Base-by-base conservation (phyloP, 2,888 invertebrate genomes). In the Serrognathus titanus region DNA sequence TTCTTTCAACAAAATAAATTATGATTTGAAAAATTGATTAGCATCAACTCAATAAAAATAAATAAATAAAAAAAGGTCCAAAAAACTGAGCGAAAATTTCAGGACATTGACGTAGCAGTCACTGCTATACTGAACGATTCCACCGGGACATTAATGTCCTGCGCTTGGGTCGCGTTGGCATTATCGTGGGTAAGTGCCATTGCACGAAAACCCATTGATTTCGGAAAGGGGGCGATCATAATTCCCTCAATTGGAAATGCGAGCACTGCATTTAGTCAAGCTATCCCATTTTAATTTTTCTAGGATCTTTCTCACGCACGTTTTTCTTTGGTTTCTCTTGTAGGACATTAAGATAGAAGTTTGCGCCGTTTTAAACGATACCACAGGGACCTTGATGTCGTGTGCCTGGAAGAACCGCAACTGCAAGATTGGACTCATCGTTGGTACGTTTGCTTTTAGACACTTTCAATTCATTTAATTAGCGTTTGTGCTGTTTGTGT, bases 381-480 rank as follows among this genome's bases (percentile, higher is more conserved):
- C 97, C 50, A 96, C 96, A 59, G 97, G 97, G 59, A 95, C 97
- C 46, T 82, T 98, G 72, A 97, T 98, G 95, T 95, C 97, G 58
- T 97, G 97, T 81, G 97, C 97, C 71, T 96, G 95, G 90, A 92
- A 92, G 82, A 94, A 97, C 80, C 90, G 86, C 75, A 87, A 91
- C 77, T 94, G 94, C 82, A 87, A 88, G 78, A 88, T 98, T 76
- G 98, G 97, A 72, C 85, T 98, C 60, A 98, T 98, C 72, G 89
- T 96, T 68, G 96, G 95, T 92, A 84, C 80, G 88, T 84, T 8
- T 39, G 43, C 10, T 40, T 4, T 4, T 12, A 6, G 4, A 31
- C 5, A 40, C 5, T 40, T 40, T 40, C 7, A 31, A 31, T 31
- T 31, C 24, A 31, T 31, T 5, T 31, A 31, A 31, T 31, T 31